Evolutionary conservation across 2,113 vertebrate species (phyloP).

Genomic region (Notothenia coriiceps): DNA sequence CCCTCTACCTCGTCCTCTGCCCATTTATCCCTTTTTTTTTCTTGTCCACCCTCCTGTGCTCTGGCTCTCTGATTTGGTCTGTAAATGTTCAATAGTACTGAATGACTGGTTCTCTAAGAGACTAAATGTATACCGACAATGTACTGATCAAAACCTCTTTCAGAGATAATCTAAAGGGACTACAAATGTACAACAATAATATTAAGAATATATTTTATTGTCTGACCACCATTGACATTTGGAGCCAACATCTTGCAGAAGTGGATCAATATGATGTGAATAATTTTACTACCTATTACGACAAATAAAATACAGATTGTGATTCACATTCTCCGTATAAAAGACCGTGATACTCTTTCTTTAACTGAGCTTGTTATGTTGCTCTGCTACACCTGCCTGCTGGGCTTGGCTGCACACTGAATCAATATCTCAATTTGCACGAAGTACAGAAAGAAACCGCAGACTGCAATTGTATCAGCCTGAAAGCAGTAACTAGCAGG

Average conservation of each 20-base stretch:
- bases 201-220: background rate
- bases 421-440: constrained; percentile 66
- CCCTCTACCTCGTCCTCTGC: constrained; percentile 38
- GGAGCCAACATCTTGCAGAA: background rate
- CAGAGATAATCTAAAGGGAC: background rate
- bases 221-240: background rate
- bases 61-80: background rate
- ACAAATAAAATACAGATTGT: background rate
- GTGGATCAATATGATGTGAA: background rate
- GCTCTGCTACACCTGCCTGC: constrained; percentile 44
- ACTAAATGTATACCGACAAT: background rate
- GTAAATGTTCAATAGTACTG: constrained; percentile 4
- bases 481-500: constrained; percentile 30
- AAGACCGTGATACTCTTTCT: background rate
- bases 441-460: constrained; percentile 15
- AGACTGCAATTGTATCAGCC: constrained; percentile 42
- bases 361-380: constrained; percentile 24
- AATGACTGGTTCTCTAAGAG: background rate
- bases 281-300: background rate
- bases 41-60: constrained; percentile 24
- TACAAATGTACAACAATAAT: background rate
- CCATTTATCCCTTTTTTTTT: constrained; percentile 21
- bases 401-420: constrained; percentile 26
- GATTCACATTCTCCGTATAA: background rate
- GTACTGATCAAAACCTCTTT: background rate